Evolutionary conservation across 2,797 vertebrate genomes (phyloP).

Genomic region (Diplodus puntazzo): DNA sequence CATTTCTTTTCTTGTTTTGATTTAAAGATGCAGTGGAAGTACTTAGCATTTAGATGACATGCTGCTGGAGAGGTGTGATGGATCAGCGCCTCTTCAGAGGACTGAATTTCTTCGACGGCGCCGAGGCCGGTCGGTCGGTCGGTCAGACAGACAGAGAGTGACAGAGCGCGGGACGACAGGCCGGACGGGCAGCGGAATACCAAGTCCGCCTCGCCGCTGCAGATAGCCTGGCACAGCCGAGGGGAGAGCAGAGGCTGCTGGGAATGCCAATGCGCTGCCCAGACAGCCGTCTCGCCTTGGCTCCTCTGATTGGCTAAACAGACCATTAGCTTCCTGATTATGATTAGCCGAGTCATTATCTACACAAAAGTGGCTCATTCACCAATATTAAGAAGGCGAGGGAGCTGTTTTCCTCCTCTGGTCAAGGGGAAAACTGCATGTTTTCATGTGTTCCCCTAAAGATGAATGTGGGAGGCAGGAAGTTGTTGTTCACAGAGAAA

Average conservation of each 20-base stretch:
- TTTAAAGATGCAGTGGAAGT: constrained; percentile 86
- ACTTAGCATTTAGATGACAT: constrained; percentile 91
- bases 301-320: constrained; percentile 82
- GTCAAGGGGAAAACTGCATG: constrained; percentile 60
- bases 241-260: constrained; percentile 68
- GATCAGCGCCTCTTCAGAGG: constrained; percentile 81
- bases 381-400: constrained; percentile 70
- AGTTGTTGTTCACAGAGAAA: constrained; percentile 61
- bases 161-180: constrained; percentile 56
- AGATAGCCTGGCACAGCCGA: constrained; percentile 63
- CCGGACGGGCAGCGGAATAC: constrained; percentile 72
- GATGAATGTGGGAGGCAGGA: constrained; percentile 43
- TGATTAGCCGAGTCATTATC: constrained; percentile 85
- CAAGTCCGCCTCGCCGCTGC: constrained; percentile 67
- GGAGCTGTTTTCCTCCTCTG: constrained; percentile 61
- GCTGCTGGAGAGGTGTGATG: constrained; percentile 83
- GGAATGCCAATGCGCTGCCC: constrained; percentile 79
- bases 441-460: constrained; percentile 42
- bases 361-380: constrained; percentile 80
- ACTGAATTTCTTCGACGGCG: constrained; percentile 74
- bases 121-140: constrained; percentile 32
- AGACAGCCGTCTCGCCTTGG: constrained; percentile 68
- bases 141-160: constrained; percentile 58
- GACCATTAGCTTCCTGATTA: constrained; percentile 84
- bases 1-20: constrained; percentile 83